phyloP scores from a whole-genome alignment of 2,113 vertebrate genomes.

The Neolamprologus toae region DNA sequence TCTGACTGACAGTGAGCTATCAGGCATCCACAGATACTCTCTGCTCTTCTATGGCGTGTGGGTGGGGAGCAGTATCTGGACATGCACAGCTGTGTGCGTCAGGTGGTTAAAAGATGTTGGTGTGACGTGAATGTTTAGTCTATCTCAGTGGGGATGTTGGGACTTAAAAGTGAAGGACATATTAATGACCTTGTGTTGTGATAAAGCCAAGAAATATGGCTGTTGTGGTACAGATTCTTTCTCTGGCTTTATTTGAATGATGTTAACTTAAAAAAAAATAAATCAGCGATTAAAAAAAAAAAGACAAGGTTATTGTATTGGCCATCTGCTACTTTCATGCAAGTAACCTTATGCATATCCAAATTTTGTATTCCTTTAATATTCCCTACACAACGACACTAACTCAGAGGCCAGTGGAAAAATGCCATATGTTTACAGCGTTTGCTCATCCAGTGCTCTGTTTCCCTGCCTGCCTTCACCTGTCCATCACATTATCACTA shows the following conservation, averaged over 20 bases:
- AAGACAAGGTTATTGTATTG: not conserved
- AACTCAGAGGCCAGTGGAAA: not conserved
- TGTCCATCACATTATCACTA: conserved; percentile 30
- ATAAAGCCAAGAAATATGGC: not conserved
- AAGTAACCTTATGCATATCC: not conserved
- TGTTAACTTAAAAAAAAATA: not conserved
- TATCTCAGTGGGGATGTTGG: not conserved
- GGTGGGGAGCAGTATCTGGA: not conserved
- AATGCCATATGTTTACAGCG: not conserved
- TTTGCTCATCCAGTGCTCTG: not conserved
- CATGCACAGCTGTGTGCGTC: not conserved
- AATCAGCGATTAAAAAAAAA: not conserved
- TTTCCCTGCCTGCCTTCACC: conserved; percentile 1
- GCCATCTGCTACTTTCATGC: not conserved
- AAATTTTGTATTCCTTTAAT: not conserved
- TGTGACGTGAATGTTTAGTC: conserved; percentile 17
- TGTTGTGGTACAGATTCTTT: not conserved
- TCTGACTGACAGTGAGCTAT: conserved; percentile 31
- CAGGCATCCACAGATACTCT: conserved; percentile 3
- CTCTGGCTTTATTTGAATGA: not conserved
- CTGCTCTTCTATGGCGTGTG: not conserved
- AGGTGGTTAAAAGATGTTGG: not conserved
- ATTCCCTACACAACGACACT: not conserved
- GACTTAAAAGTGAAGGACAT: conserved; percentile 20
- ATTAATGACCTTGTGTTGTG: conserved; percentile 16